Evolutionary conservation across 2,888 invertebrate species (phyloP).

Genomic region (Boloria selene): DNA sequence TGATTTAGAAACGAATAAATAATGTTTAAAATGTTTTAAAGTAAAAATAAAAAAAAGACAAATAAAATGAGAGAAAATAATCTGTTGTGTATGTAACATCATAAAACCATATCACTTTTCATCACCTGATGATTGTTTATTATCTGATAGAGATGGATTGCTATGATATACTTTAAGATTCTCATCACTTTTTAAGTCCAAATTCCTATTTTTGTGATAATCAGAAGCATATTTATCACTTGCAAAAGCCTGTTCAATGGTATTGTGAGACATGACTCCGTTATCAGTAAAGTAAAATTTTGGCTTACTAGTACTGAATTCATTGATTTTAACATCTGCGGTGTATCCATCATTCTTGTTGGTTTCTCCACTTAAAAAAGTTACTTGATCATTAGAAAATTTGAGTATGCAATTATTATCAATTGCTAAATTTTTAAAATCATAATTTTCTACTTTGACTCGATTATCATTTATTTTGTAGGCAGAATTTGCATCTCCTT

Average conservation of each 20-base stretch:
- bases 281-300: conserved; percentile 55
- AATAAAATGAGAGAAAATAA: conserved; percentile 8
- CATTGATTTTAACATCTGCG: conserved; percentile 48
- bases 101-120: conserved; percentile 11
- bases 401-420: conserved; percentile 52
- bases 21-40: not conserved
- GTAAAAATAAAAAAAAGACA: conserved; percentile 2
- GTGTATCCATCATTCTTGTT: conserved; percentile 45
- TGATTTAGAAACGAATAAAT: conserved; percentile 44
- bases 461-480: conserved; percentile 45
- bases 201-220: conserved; percentile 42
- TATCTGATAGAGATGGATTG: conserved; percentile 21
- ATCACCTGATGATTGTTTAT: conserved; percentile 13
- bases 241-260: conserved; percentile 40
- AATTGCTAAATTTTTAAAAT: conserved; percentile 61
- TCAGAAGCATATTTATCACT: conserved; percentile 37
- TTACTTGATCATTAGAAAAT: conserved; percentile 47
- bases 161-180: conserved; percentile 39
- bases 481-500: conserved; percentile 44
- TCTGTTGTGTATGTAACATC: conserved; percentile 3
- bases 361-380: conserved; percentile 46
- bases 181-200: conserved; percentile 41
- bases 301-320: conserved; percentile 51
- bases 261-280: conserved; percentile 40
- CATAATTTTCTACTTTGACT: conserved; percentile 54